Conservation (phyloP, 2,888 invertebrate genomes). For the Polyploca ridens region DNA sequence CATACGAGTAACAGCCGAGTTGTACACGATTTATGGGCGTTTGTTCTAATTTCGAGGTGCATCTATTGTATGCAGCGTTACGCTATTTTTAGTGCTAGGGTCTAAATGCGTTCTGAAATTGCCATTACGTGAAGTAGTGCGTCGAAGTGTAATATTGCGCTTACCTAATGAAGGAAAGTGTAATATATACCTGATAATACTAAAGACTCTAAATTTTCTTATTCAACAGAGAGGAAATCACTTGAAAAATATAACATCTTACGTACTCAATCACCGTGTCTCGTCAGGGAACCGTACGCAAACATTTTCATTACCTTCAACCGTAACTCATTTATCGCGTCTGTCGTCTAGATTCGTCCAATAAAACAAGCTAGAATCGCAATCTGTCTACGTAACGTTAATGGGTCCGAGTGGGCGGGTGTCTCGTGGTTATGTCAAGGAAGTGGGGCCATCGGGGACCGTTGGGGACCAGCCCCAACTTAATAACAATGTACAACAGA, state of each 20-base stretch:
- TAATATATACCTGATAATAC: no score
- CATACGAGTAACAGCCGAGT: constrained; percentile 19
- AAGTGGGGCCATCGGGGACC: neutral
- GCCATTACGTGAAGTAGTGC: neutral
- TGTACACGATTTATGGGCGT: constrained; percentile 19
- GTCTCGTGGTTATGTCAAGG: neutral
- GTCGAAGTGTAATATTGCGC: no score
- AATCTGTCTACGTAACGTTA: constrained; percentile 2
- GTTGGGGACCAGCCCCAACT: neutral
- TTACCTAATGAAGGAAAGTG: no score
- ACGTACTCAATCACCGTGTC: neutral
- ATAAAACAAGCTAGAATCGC: neutral
- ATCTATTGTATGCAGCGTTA: neutral
- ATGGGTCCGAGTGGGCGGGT: neutral
- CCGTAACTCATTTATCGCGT: neutral
- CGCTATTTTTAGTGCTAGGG: neutral
- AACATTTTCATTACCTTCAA: neutral
- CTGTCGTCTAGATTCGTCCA: constrained; percentile 5
- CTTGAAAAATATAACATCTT: neutral
- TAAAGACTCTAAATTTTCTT: no score
- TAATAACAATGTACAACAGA: constrained; percentile 6
- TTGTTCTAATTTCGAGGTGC: constrained; percentile 18
- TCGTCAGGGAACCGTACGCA: neutral
- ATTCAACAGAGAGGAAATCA: neutral
- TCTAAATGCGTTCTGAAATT: neutral